Conservation (phyloP, 2,113 vertebrate genomes). For the Tenebrosternarchus preto region DNA sequence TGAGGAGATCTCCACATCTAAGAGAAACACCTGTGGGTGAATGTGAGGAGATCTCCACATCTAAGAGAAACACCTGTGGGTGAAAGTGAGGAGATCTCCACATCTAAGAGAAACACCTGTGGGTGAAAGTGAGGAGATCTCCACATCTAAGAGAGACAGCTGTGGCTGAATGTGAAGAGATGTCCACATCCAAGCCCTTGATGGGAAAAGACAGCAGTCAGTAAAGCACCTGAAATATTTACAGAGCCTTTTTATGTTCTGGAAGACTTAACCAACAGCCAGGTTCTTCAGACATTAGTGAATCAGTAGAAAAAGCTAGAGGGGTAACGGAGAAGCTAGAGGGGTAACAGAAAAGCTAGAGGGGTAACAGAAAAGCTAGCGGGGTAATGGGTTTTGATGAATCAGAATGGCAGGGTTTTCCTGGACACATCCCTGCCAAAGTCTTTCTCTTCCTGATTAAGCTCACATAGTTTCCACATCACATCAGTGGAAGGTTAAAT, state of each 20-base stretch:
- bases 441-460: not conserved
- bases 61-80: not conserved
- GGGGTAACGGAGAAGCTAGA: too few species aligned
- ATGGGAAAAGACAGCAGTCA: not conserved
- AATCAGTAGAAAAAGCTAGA: not conserved
- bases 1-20: too few species aligned
- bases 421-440: not conserved
- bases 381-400: not conserved
- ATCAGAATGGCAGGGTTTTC: not conserved
- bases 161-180: not conserved
- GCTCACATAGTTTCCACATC: not conserved
- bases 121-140: too few species aligned
- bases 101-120: not conserved
- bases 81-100: too few species aligned
- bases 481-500: not conserved
- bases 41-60: too few species aligned
- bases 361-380: too few species aligned
- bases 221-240: not conserved
- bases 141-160: not conserved
- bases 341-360: not conserved
- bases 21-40: not conserved
- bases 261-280: too few species aligned
- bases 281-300: not conserved
- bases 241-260: not conserved
- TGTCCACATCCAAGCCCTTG: not conserved